These are phyloP conservation scores for Ceyx melanurus DNA, from an alignment of 2,113 vertebrate genomes.

Conservation along the genomic window DNA sequence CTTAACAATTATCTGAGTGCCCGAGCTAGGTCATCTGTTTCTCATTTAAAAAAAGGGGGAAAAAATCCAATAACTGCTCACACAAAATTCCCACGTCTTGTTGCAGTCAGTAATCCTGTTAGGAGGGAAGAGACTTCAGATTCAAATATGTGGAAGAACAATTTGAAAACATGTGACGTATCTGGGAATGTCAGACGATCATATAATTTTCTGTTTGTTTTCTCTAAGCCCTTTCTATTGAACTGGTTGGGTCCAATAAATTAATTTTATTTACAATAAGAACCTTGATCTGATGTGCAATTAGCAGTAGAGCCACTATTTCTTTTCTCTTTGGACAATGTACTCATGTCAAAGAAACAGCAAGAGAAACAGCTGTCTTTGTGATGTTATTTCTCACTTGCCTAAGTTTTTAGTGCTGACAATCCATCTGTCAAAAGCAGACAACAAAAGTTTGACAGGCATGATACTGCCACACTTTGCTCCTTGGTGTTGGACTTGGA, in stretches of 20 bases:
- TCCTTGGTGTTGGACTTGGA: not conserved
- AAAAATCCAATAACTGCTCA: not conserved
- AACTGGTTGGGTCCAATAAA: not conserved
- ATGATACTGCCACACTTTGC: not conserved
- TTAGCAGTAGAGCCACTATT: not conserved
- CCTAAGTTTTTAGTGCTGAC: conserved; percentile 1
- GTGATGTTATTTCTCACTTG: not conserved
- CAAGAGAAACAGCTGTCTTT: not conserved
- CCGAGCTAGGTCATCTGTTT: not conserved
- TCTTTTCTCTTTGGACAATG: not conserved
- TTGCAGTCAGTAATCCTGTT: not conserved
- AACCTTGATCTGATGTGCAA: not conserved
- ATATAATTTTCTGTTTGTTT: not conserved
- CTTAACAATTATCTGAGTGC: not conserved
- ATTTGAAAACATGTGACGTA: not conserved
- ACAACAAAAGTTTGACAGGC: conserved; percentile 1
- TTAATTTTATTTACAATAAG: not conserved
- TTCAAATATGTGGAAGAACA: not conserved
- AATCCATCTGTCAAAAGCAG: conserved; percentile 9
- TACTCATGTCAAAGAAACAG: not conserved
- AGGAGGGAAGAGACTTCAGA: not conserved
- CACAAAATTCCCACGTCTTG: not conserved
- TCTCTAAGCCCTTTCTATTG: not conserved
- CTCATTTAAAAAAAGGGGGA: not conserved
- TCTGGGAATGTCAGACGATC: not conserved